Evolutionary conservation across 2,113 vertebrate genomes (phyloP).

Genomic region (Oryzias woworae): DNA sequence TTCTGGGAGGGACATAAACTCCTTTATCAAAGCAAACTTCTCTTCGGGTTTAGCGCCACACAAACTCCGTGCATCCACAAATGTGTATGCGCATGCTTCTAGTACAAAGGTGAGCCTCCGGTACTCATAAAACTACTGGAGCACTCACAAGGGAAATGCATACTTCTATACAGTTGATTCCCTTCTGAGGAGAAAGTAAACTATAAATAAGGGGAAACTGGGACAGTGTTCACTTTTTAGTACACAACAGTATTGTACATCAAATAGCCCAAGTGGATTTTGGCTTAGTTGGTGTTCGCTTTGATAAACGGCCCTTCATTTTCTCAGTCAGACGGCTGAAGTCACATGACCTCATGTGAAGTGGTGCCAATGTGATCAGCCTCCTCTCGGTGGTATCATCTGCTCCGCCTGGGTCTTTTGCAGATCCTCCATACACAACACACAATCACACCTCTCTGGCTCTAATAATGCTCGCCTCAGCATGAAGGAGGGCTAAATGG

Average conservation of each 20-base stretch:
- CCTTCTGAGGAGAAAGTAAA: conserved; percentile 19
- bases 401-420: conserved; percentile 17
- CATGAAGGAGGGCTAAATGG: conserved; percentile 34
- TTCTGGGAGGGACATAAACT: conserved; percentile 47
- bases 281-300: conserved; percentile 5
- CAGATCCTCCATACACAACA: conserved; percentile 5
- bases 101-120: conserved; percentile 34
- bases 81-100: conserved; percentile 11
- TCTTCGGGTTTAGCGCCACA: conserved; percentile 25
- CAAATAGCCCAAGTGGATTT: conserved; percentile 20
- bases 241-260: neutral
- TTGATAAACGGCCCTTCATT: conserved; percentile 23
- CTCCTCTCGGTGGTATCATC: conserved; percentile 10
- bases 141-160: conserved; percentile 28
- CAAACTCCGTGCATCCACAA: conserved; percentile 3
- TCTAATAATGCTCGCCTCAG: conserved; percentile 12
- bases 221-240: conserved; percentile 16
- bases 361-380: conserved; percentile 18
- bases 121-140: conserved; percentile 41
- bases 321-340: conserved; percentile 29
- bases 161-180: conserved; percentile 2
- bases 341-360: conserved; percentile 42
- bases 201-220: conserved; percentile 38
- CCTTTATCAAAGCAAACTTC: conserved; percentile 54
- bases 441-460: neutral